Evolutionary conservation across 2,113 vertebrate genomes (phyloP).

Genomic region (Capreolus pygargus): DNA sequence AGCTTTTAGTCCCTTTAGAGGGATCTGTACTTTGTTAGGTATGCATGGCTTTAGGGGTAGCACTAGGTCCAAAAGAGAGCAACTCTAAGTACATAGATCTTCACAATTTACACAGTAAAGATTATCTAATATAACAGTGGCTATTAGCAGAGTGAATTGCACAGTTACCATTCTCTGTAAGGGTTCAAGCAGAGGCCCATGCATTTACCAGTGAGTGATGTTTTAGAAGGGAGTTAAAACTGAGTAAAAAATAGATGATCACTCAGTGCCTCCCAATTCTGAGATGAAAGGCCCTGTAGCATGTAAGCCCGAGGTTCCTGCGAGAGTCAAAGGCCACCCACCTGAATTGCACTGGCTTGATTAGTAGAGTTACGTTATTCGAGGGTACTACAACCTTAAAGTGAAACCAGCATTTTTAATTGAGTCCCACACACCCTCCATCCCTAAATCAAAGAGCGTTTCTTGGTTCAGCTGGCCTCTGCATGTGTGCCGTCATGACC

Average conservation of each 20-base stretch:
- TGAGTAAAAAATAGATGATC: neutral
- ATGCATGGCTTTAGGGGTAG: neutral
- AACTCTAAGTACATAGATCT: neutral
- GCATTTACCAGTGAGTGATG: neutral
- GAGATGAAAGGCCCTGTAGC: neutral
- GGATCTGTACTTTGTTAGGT: neutral
- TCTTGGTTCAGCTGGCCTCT: neutral
- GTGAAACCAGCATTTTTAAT: neutral
- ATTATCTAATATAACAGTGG: neutral
- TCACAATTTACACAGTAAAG: neutral
- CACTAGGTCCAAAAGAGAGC: neutral
- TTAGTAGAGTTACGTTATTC: neutral
- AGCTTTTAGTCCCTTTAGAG: neutral
- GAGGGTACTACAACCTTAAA: neutral
- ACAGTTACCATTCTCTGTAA: neutral
- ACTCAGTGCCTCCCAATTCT: neutral
- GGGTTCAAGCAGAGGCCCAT: neutral
- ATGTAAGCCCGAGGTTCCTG: neutral
- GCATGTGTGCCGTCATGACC: neutral
- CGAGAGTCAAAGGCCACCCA: constrained; percentile 22
- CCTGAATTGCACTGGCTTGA: neutral
- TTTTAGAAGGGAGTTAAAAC: neutral
- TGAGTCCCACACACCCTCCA: neutral
- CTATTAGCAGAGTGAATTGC: constrained; percentile 7
- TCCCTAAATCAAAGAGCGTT: neutral